A percentile compares a stretch with the other conserved stretches of the same genome.
These are phyloP conservation scores for Corella eumyota DNA, from an alignment of 23 tunicate genomes.

Conservation along the genomic window DNA sequence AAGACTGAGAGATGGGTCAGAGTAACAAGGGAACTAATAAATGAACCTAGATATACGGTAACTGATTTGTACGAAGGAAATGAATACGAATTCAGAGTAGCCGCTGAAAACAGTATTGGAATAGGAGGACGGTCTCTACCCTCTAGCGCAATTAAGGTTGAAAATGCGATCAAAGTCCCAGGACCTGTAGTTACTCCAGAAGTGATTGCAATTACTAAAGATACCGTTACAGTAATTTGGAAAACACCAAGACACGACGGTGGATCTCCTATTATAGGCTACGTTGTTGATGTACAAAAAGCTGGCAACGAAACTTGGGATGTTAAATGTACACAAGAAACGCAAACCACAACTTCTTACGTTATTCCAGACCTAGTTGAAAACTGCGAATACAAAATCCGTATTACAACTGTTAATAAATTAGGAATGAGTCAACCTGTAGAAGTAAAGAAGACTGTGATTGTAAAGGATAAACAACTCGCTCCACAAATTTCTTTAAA, in stretches of 20 bases:
- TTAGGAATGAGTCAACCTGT: constrained; percentile 74
- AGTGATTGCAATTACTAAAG: constrained; percentile 46
- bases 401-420: constrained; percentile 73
- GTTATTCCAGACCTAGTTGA: constrained; percentile 35
- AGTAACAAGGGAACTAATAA: constrained; percentile 71
- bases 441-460: constrained; percentile 19
- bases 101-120: constrained; percentile 92
- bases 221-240: constrained; percentile 56
- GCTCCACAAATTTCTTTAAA: constrained; percentile 51
- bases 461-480: constrained; percentile 49
- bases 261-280: constrained; percentile 73
- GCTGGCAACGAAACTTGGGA: constrained; percentile 62
- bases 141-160: constrained; percentile 54
- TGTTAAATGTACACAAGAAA: constrained; percentile 55
- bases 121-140: constrained; percentile 57
- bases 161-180: constrained; percentile 68
- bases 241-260: constrained; percentile 68
- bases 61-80: constrained; percentile 66
- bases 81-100: constrained; percentile 95
- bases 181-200: constrained; percentile 45
- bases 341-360: constrained; percentile 39
- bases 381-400: constrained; percentile 44
- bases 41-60: constrained; percentile 60
- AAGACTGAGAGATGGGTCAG: constrained; percentile 86
- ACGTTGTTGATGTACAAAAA: constrained; percentile 65